Evolutionary conservation across 2,888 invertebrate species (phyloP).

Genomic region (Pachycephus smyrnensis): DNA sequence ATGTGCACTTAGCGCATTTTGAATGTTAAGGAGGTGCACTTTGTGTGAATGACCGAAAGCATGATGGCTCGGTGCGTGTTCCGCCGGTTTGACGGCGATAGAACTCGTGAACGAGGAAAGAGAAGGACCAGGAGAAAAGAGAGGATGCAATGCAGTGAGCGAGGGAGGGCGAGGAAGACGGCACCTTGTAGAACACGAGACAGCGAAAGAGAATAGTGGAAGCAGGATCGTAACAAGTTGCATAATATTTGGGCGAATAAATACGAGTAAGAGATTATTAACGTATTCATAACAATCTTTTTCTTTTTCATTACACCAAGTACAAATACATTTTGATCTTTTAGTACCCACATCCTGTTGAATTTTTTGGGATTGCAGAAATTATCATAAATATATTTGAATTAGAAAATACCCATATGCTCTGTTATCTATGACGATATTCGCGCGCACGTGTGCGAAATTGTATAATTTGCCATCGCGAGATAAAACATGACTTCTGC

Average conservation of each 20-base stretch:
- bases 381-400: background rate
- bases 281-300: background rate
- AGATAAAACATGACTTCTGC: background rate
- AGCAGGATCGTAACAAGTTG: conserved; percentile 2
- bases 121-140: conserved; percentile 19
- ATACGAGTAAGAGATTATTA: background rate
- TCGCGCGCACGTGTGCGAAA: background rate
- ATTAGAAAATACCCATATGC: background rate
- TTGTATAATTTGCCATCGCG: background rate
- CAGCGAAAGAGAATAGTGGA: conserved; percentile 1
- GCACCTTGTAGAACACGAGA: conserved; percentile 12
- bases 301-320: background rate
- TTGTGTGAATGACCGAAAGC: conserved; percentile 57
- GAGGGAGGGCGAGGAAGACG: conserved; percentile 11
- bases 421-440: background rate
- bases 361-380: background rate
- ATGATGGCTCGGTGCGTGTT: conserved; percentile 37
- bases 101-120: conserved; percentile 32
- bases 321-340: background rate
- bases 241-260: background rate
- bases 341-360: background rate
- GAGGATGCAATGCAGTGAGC: conserved; percentile 1
- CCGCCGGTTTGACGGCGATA: conserved; percentile 35
- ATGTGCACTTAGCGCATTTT: conserved; percentile 45
- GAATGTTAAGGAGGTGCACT: conserved; percentile 50